Conservation (phyloP, 2,888 invertebrate genomes). For the Alentia gelatinosa region DNA sequence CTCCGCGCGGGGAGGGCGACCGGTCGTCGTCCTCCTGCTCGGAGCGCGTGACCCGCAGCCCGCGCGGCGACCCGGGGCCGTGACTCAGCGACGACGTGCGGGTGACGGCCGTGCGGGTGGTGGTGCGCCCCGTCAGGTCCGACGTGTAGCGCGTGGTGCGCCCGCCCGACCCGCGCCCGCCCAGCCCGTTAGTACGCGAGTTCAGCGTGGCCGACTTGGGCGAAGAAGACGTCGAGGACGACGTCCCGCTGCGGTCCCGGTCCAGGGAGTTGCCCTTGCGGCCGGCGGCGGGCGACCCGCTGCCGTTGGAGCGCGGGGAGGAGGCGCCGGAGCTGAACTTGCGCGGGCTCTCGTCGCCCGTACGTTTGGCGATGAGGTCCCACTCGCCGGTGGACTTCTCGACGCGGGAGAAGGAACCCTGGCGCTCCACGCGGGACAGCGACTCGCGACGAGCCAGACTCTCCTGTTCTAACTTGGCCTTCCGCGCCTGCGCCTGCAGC, state of each 20-base stretch:
- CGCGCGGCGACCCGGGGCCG: neutral
- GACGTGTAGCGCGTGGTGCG: neutral
- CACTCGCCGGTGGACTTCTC: neutral
- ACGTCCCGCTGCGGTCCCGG: neutral
- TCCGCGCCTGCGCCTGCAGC: slow-evolving; percentile 13
- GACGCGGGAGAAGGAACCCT: slow-evolving; percentile 16
- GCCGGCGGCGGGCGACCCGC: neutral
- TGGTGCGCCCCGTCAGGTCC: slow-evolving; percentile 27
- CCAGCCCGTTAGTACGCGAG: neutral
- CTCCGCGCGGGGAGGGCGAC: slow-evolving; percentile 29
- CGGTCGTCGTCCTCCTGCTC: slow-evolving; percentile 34
- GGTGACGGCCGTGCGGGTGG: neutral
- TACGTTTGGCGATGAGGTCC: neutral
- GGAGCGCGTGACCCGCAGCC: neutral
- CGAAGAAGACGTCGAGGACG: neutral
- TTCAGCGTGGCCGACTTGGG: neutral
- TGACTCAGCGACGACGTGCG: neutral
- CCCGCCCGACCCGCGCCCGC: slow-evolving; percentile 10
- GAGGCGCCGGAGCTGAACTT: slow-evolving; percentile 1
- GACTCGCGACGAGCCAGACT: neutral
- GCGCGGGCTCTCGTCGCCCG: neutral
- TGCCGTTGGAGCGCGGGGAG: slow-evolving; percentile 4
- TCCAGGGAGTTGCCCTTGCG: slow-evolving; percentile 21
- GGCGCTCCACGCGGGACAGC: neutral
- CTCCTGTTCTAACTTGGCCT: slow-evolving; percentile 8